Evolutionary conservation across 2,113 vertebrate species (phyloP).

Genomic region (Panthera leo): DNA sequence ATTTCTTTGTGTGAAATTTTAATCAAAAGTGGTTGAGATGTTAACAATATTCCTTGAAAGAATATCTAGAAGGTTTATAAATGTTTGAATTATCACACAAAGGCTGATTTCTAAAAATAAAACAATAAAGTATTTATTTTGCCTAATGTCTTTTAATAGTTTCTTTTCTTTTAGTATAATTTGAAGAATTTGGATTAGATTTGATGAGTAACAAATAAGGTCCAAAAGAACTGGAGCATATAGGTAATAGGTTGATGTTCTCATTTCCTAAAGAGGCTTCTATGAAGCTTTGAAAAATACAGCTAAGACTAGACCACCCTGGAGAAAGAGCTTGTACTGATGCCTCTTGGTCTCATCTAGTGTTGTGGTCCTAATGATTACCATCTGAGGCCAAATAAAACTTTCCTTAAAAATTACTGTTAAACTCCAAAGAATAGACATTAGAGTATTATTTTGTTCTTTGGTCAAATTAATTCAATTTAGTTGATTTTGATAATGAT

Average conservation of each 20-base stretch:
- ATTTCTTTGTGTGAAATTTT: conserved; percentile 81
- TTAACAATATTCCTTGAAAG: conserved; percentile 82
- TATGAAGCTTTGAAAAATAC: neutral
- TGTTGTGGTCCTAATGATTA: conserved; percentile 8
- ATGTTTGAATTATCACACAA: conserved; percentile 84
- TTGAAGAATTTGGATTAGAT: conserved; percentile 48
- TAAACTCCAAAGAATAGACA: neutral
- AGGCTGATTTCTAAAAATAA: conserved; percentile 86
- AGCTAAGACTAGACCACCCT: conserved; percentile 3
- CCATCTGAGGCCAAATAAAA: neutral
- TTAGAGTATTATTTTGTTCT: conserved; percentile 26
- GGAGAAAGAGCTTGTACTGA: neutral
- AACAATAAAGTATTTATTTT: conserved; percentile 93
- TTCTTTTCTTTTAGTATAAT: conserved; percentile 64
- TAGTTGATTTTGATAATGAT: conserved; percentile 32
- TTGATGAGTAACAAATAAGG: neutral
- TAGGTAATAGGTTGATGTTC: neutral
- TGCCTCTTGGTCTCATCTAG: neutral
- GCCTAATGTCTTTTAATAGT: conserved; percentile 79
- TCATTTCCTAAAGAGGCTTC: neutral
- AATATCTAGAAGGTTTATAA: conserved; percentile 82
- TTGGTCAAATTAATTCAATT: neutral
- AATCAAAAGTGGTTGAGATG: conserved; percentile 82
- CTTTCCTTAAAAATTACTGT: neutral
- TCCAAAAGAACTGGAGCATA: neutral